Conservation (phyloP, 2,113 vertebrate genomes). For the Channa maculata region DNA sequence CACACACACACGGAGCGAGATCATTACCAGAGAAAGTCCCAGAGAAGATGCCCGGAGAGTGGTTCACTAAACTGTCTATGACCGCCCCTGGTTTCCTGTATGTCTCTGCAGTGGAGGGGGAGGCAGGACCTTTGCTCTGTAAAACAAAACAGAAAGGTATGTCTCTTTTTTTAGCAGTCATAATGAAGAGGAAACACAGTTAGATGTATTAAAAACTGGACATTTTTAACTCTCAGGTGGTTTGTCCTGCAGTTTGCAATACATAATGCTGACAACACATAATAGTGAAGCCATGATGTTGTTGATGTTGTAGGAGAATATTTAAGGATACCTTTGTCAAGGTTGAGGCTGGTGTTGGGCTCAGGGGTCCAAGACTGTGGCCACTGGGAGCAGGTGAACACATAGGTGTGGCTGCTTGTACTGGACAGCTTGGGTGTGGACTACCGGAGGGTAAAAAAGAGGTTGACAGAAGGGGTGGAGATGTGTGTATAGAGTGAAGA, state of each 20-base stretch:
- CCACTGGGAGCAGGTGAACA: conserved; percentile 75
- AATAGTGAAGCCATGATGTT: not conserved
- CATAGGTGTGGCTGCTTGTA: conserved; percentile 31
- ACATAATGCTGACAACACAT: not conserved
- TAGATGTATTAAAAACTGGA: not conserved
- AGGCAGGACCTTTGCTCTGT: conserved; percentile 31
- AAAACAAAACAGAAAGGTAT: not conserved
- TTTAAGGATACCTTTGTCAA: conserved; percentile 84
- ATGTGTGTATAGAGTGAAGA: not conserved
- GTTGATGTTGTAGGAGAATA: not conserved
- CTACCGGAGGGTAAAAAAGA: conserved; percentile 4
- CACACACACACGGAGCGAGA: not conserved
- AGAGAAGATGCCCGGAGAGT: conserved; percentile 94
- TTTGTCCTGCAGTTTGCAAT: not conserved
- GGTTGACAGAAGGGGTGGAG: not conserved
- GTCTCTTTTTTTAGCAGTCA: not conserved
- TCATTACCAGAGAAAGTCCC: conserved; percentile 92
- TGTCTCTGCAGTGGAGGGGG: conserved; percentile 64
- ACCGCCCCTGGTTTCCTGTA: conserved; percentile 86
- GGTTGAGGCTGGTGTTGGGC: conserved; percentile 77
- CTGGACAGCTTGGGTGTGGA: conserved; percentile 26
- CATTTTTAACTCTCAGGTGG: not conserved
- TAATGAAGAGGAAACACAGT: not conserved
- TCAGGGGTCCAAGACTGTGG: conserved; percentile 66
- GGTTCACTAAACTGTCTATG: conserved; percentile 94